Percentiles rank a stretch among this genome's conserved stretches.
phyloP scores from a whole-genome alignment of 2,888 invertebrate species.

The Acleris emargana region DNA sequence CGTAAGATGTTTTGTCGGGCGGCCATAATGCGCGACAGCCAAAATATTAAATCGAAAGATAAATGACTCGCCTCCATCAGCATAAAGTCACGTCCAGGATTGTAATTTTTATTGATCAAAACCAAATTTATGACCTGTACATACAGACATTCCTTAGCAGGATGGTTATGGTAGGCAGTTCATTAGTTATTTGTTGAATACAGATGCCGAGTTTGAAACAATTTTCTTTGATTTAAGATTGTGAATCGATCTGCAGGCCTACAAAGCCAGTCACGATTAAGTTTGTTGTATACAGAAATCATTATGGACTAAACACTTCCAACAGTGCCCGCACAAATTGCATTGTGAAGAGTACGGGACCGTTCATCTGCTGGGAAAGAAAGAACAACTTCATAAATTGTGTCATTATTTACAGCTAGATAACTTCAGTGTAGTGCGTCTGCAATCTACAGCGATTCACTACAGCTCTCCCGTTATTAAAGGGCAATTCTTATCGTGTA shows the following conservation, averaged over 20 bases:
- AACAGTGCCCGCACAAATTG: constrained; percentile 16
- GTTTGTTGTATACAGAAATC: constrained; percentile 4
- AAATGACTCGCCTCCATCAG: constrained; percentile 30
- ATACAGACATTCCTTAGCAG: constrained; percentile 8
- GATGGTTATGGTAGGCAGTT: constrained; percentile 24
- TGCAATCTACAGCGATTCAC: constrained; percentile 77
- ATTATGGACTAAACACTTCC: constrained; percentile 18
- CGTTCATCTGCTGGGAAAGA: constrained; percentile 54
- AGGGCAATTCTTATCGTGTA: constrained; percentile 74
- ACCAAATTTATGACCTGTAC: constrained; percentile 21
- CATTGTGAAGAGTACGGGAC: constrained; percentile 40
- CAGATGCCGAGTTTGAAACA: background rate
- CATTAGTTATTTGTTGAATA: constrained; percentile 19
- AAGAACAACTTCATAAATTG: constrained; percentile 67
- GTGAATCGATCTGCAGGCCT: too few species aligned
- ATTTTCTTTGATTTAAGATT: background rate
- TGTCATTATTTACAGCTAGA: constrained; percentile 80
- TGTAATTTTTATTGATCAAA: constrained; percentile 22
- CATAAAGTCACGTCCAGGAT: constrained; percentile 32
- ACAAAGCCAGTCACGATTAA: too few species aligned
- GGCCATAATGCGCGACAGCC: constrained; percentile 23
- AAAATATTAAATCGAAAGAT: constrained; percentile 34
- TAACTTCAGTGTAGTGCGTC: constrained; percentile 68
- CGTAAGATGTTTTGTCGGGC: constrained; percentile 26
- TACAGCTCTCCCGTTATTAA: constrained; percentile 75